Percentiles rank a stretch among this genome's conserved stretches.
Conservation (phyloP, 2,113 vertebrate genomes). For the Fukomys damarensis region DNA sequence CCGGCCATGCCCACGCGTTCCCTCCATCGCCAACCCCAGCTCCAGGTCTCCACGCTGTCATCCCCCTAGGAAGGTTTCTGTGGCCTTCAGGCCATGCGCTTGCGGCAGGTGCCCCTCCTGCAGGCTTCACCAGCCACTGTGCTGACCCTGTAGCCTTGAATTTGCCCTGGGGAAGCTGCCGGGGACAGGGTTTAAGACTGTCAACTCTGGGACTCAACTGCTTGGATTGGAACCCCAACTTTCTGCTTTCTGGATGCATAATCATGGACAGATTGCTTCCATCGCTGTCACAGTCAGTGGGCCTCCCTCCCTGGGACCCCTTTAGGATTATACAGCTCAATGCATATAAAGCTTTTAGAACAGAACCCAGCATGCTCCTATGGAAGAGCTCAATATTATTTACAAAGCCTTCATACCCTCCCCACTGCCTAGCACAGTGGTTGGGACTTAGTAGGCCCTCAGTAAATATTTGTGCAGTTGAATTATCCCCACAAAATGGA, state of each 20-base stretch:
- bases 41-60: fast-evolving
- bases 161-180: not conserved
- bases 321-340: not conserved
- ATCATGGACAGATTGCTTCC: not conserved
- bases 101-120: fast-evolving
- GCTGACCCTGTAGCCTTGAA: not conserved
- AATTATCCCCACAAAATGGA: slow-evolving; percentile 63
- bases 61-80: not conserved
- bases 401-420: not conserved
- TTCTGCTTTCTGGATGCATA: not conserved
- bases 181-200: too few species aligned
- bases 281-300: not conserved
- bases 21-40: not conserved
- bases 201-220: not conserved
- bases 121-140: not conserved
- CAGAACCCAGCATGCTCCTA: not conserved
- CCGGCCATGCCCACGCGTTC: fast-evolving
- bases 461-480: slow-evolving; percentile 59
- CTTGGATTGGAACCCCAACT: not conserved
- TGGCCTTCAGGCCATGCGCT: not conserved
- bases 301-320: not conserved
- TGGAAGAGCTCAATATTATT: not conserved
- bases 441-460: slow-evolving; percentile 27
- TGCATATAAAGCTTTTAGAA: not conserved
- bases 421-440: not conserved